Base-by-base conservation (phyloP, 2,797 vertebrate genomes). In the Crenichthys baileyi region DNA sequence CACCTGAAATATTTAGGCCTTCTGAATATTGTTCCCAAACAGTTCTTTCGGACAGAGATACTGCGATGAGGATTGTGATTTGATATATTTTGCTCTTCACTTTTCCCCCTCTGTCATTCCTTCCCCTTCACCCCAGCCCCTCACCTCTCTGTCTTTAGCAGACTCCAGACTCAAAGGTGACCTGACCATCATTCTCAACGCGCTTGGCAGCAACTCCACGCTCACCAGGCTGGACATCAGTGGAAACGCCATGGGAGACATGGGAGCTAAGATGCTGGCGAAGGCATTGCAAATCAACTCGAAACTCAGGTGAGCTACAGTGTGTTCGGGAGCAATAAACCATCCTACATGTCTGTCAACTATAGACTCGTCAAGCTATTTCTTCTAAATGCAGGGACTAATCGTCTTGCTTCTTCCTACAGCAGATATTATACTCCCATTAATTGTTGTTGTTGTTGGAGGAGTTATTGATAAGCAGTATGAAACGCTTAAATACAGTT, bases 271-370 rank as follows among this genome's bases (percentile, higher is more conserved):
- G 94, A 99, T 99, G 98, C 85, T 99, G 88, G 98, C 98, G 73
- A 99, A 99, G 90, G 98, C 98, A 0, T 92, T 99, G 26, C 98
- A 99, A 93, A 99, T 99, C 91, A 99, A 99, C 95, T 98, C 97
- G 76, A 99, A 99, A 84, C 98, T 99, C 89, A 97, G 97, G 98
- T 98, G 89, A 84, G 48, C 18, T 22, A 39, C 39, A 15, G 22
- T 2, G 39, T 68, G 39, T 67, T 9, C 60, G 8, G 61, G 31
- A 63, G 5, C 22, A 24, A 41, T 41, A 67, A 2, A 44, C 36
- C 11, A 15, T 68, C 65, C 18, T 39, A n/a, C 65, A 68, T n/a
- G 65, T 15, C 61, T 20, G 61, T 63, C 16, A 63, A 31, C 31
- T 20, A 20, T 63, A 18, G 16, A 63, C 31, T 63, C 31, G 36